Evolutionary conservation across 2,888 invertebrate species (phyloP).

Genomic region (Endotricha flammealis): DNA sequence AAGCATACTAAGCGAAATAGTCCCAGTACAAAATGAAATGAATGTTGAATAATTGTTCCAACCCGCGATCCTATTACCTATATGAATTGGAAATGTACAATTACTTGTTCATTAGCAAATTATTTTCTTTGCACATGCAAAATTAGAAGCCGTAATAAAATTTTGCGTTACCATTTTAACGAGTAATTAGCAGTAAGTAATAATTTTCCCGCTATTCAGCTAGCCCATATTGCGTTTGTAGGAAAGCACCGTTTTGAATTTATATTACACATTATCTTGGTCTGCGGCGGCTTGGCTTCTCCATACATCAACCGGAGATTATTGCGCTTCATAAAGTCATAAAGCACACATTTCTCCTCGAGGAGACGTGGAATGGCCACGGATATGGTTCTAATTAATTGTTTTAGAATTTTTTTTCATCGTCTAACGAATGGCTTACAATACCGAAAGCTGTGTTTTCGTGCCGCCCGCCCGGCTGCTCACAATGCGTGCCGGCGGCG

Average conservation of each 20-base stretch:
- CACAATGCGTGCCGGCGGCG: slow-evolving; percentile 47
- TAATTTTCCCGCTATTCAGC: slow-evolving; percentile 37
- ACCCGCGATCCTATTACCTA: too few species aligned
- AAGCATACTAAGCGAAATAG: too few species aligned
- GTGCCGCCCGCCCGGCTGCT: slow-evolving; percentile 43
- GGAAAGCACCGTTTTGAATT: slow-evolving; percentile 53
- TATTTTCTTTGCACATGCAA: not conserved
- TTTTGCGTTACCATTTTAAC: slow-evolving; percentile 24
- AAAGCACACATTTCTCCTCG: slow-evolving; percentile 45
- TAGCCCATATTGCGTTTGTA: slow-evolving; percentile 39
- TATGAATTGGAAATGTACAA: too few species aligned
- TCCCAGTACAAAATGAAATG: too few species aligned
- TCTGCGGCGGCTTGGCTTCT: slow-evolving; percentile 35
- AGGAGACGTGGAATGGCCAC: slow-evolving; percentile 41
- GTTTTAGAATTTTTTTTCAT: slow-evolving; percentile 46
- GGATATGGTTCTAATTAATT: slow-evolving; percentile 50
- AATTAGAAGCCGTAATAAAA: slow-evolving; percentile 1
- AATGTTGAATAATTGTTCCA: too few species aligned
- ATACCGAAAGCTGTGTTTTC: slow-evolving; percentile 47
- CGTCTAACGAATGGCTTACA: slow-evolving; percentile 43
- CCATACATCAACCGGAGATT: slow-evolving; percentile 40
- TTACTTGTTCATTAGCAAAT: not conserved
- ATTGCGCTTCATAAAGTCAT: slow-evolving; percentile 47
- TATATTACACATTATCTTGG: slow-evolving; percentile 57
- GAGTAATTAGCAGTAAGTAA: slow-evolving; percentile 38